These are phyloP conservation scores for Thyatira batis DNA, from an alignment of 2,888 invertebrate species.

Conservation along the genomic window DNA sequence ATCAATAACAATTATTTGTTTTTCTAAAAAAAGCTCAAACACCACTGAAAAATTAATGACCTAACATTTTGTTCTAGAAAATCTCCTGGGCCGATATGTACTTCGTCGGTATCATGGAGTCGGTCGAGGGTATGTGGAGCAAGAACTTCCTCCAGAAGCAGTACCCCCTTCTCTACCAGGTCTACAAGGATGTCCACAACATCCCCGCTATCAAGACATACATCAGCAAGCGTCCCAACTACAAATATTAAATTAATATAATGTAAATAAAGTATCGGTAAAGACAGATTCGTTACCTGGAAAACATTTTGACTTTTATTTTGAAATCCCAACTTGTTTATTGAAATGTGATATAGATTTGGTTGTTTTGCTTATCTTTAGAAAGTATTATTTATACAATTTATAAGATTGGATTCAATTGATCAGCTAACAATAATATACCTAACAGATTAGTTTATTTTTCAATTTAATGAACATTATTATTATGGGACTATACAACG, in stretches of 20 bases:
- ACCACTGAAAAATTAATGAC: background rate
- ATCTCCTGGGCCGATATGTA: conserved; percentile 41
- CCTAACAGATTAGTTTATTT: no score
- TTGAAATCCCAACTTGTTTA: no score
- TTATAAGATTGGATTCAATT: no score
- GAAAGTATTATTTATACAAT: no score
- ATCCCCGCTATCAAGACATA: conserved; percentile 43
- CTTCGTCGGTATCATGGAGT: conserved; percentile 42
- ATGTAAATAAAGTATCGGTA: background rate
- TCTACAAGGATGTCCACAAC: conserved; percentile 34
- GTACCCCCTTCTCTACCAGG: conserved; percentile 32
- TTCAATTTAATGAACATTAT: no score
- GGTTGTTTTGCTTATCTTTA: no score
- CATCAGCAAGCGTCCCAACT: conserved; percentile 38
- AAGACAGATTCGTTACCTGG: background rate
- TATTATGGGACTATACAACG: no score
- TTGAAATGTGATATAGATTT: no score
- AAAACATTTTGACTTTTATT: no score
- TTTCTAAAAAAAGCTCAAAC: no score
- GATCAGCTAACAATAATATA: no score
- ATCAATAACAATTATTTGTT: no score
- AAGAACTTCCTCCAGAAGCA: conserved; percentile 30
- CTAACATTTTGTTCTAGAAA: conserved; percentile 20
- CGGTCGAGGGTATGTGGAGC: conserved; percentile 36
- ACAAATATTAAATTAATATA: conserved; percentile 24